These are phyloP conservation scores for Osmerus mordax DNA, from an alignment of 2,113 vertebrate species.

Conservation along the genomic window DNA sequence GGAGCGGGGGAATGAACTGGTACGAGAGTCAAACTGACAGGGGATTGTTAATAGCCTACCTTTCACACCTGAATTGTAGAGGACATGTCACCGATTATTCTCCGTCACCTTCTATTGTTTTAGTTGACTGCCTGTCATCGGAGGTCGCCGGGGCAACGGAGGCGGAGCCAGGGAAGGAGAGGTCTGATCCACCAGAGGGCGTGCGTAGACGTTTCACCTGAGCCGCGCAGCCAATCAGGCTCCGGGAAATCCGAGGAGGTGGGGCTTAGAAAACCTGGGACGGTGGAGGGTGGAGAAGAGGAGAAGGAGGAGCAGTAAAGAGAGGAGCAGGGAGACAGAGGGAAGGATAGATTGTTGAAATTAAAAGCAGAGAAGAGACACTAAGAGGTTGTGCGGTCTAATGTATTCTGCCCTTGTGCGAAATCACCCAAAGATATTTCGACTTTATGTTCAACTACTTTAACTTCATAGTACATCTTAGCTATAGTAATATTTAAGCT, in stretches of 20 bases:
- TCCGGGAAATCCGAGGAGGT: slow-evolving; percentile 9
- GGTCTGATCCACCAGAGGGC: slow-evolving; percentile 64
- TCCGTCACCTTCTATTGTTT: neutral
- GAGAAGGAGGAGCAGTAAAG: neutral
- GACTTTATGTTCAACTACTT: slow-evolving; percentile 18
- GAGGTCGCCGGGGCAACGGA: slow-evolving; percentile 63
- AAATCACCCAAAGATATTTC: slow-evolving; percentile 44
- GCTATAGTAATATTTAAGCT: slow-evolving; percentile 5
- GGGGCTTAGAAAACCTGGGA: neutral
- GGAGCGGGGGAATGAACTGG: slow-evolving; percentile 52
- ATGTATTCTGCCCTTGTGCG: slow-evolving; percentile 2
- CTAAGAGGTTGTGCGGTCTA: slow-evolving; percentile 5
- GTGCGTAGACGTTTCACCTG: slow-evolving; percentile 72
- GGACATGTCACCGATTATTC: neutral
- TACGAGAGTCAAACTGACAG: slow-evolving; percentile 29
- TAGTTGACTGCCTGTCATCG: slow-evolving; percentile 58
- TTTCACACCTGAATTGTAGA: neutral
- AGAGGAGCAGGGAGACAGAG: neutral
- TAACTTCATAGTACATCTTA: slow-evolving; percentile 5
- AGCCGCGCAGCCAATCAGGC: slow-evolving; percentile 49
- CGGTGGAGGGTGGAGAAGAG: too few species aligned
- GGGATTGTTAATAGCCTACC: neutral
- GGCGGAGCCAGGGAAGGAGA: slow-evolving; percentile 57
- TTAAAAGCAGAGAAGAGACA: slow-evolving; percentile 16
- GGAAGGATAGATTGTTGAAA: neutral